Evolutionary conservation across 2,797 vertebrate species (phyloP).

Genomic region (Neomorphus geoffroyi): DNA sequence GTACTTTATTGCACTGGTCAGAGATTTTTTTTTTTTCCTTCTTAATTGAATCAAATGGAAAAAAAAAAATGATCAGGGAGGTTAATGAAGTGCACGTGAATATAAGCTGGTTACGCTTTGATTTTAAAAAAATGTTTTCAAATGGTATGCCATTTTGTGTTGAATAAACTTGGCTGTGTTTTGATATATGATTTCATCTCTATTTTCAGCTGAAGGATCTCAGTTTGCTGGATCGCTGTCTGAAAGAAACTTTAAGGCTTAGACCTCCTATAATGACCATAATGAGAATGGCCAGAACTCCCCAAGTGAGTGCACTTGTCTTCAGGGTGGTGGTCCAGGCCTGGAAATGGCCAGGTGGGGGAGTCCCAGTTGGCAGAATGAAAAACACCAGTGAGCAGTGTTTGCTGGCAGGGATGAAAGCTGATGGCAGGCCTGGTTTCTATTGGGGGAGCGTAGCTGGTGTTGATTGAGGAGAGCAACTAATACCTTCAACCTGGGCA

Average conservation of each 20-base stretch:
- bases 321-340: background rate
- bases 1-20: background rate
- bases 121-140: background rate
- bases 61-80: background rate
- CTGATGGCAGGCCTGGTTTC: background rate
- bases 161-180: background rate
- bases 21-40: background rate
- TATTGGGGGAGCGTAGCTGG: accelerated
- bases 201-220: slow-evolving; percentile 89
- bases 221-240: slow-evolving; percentile 88
- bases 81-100: background rate
- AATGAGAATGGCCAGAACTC: slow-evolving; percentile 94
- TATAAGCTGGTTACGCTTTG: background rate
- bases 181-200: background rate
- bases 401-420: background rate
- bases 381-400: background rate
- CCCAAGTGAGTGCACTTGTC: slow-evolving; percentile 79
- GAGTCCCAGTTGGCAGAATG: accelerated
- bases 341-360: background rate
- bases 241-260: slow-evolving; percentile 94
- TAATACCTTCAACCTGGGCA: background rate
- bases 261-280: slow-evolving; percentile 98
- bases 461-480: background rate
- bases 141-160: background rate
- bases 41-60: background rate